Conservation (phyloP, 1,140 invertebrate genomes). For the Uloborus diversus region DNA sequence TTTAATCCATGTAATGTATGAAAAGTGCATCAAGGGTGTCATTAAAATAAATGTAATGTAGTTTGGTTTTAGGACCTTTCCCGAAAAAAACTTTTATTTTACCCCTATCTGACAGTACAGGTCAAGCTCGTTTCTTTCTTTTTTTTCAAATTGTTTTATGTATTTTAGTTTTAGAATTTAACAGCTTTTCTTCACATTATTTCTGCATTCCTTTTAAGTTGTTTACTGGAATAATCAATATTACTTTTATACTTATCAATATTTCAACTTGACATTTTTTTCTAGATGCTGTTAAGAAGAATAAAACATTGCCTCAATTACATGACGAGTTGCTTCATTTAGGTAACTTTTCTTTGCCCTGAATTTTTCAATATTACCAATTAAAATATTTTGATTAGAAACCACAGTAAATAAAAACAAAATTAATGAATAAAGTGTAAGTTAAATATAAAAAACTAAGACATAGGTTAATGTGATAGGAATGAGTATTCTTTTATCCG, state of each 20-base stretch:
- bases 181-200: not conserved
- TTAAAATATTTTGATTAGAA: not conserved
- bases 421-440: not conserved
- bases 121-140: not conserved
- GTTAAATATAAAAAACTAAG: not conserved
- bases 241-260: not conserved
- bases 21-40: no score
- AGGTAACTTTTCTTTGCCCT: constrained; percentile 20
- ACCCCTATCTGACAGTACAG: no score
- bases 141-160: not conserved
- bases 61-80: no score
- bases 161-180: not conserved
- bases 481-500: no score
- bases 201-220: not conserved
- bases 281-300: constrained; percentile 27
- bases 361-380: not conserved
- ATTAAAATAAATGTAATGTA: no score
- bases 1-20: no score
- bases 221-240: not conserved
- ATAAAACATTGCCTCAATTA: not conserved
- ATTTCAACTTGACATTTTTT: not conserved
- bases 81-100: no score
- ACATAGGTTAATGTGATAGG: no score
- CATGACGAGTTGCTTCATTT: constrained; percentile 26
- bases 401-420: not conserved